Conservation (phyloP, 2,113 vertebrate genomes). For the Pimephales promelas region DNA sequence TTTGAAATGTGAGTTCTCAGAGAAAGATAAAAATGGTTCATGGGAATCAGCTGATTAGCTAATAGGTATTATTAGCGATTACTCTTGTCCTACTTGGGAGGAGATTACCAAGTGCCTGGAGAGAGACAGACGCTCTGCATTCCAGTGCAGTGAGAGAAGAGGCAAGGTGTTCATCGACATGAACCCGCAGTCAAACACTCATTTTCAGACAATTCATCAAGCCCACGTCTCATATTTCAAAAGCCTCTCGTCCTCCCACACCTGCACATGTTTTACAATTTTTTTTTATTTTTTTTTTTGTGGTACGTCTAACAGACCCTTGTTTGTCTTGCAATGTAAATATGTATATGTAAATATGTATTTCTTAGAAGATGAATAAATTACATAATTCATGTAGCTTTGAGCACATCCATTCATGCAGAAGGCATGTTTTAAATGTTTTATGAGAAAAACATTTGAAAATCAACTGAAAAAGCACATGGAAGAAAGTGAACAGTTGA, state of each 20-base stretch:
- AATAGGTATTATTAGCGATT: constrained; percentile 55
- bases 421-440: background rate
- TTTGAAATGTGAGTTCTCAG: constrained; percentile 17
- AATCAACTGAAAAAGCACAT: too few species aligned
- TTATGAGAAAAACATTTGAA: too few species aligned
- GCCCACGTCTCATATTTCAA: constrained; percentile 71
- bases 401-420: background rate
- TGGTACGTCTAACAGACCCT: constrained; percentile 53
- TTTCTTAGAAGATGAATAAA: constrained; percentile 9
- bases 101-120: constrained; percentile 47
- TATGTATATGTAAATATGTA: constrained; percentile 71
- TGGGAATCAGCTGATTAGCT: constrained; percentile 50
- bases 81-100: constrained; percentile 31
- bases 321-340: constrained; percentile 69
- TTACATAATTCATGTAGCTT: background rate
- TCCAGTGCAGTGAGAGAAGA: constrained; percentile 58
- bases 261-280: constrained; percentile 59
- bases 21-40: constrained; percentile 52
- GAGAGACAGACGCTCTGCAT: constrained; percentile 46
- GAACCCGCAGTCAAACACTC: constrained; percentile 47
- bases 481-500: too few species aligned
- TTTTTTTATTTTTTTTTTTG: constrained; percentile 55
- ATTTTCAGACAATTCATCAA: constrained; percentile 68
- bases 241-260: constrained; percentile 64
- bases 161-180: constrained; percentile 45